These are phyloP conservation scores for Pantelozetes paolii DNA, from an alignment of 2,888 invertebrate genomes.

Conservation along the genomic window DNA sequence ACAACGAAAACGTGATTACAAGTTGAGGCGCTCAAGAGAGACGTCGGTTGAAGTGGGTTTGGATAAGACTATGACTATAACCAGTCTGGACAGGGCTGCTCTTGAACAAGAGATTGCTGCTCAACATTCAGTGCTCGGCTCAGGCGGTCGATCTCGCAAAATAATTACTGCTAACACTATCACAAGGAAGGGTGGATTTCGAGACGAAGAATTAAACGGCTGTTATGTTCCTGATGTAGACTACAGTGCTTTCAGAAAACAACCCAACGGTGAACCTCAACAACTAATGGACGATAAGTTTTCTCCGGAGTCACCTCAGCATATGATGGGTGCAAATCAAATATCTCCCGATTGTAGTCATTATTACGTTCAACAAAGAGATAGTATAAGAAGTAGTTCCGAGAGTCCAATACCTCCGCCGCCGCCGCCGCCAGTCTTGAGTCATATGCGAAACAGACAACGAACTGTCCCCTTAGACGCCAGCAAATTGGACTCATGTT, in stretches of 20 bases:
- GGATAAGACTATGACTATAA: slow-evolving; percentile 43
- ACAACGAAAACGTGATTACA: slow-evolving; percentile 48
- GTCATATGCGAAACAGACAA: slow-evolving; percentile 40
- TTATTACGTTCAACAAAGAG: slow-evolving; percentile 39
- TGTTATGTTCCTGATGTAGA: slow-evolving; percentile 47
- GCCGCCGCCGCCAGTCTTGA: slow-evolving; percentile 47
- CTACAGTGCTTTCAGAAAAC: slow-evolving; percentile 44
- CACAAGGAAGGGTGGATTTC: slow-evolving; percentile 6
- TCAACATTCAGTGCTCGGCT: slow-evolving; percentile 8
- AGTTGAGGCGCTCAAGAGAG: slow-evolving; percentile 47
- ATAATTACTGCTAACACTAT: slow-evolving; percentile 38
- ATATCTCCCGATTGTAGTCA: slow-evolving; percentile 32
- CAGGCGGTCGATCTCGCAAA: slow-evolving; percentile 31
- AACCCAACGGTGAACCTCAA: slow-evolving; percentile 44
- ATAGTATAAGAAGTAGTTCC: slow-evolving; percentile 41
- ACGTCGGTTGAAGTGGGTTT: slow-evolving; percentile 45
- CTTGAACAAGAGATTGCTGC: slow-evolving; percentile 34
- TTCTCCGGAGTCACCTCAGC: slow-evolving; percentile 39
- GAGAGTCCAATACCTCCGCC: slow-evolving; percentile 47
- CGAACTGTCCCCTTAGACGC: slow-evolving; percentile 37
- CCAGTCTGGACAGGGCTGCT: slow-evolving; percentile 33
- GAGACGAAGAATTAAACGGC: slow-evolving; percentile 43
- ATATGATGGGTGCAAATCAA: slow-evolving; percentile 35
- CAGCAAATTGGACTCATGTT: slow-evolving; percentile 29
- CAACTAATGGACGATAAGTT: slow-evolving; percentile 38